These are phyloP conservation scores for Cremastinae sp. DNA, from an alignment of 2,888 invertebrate species.

Conservation along the genomic window DNA sequence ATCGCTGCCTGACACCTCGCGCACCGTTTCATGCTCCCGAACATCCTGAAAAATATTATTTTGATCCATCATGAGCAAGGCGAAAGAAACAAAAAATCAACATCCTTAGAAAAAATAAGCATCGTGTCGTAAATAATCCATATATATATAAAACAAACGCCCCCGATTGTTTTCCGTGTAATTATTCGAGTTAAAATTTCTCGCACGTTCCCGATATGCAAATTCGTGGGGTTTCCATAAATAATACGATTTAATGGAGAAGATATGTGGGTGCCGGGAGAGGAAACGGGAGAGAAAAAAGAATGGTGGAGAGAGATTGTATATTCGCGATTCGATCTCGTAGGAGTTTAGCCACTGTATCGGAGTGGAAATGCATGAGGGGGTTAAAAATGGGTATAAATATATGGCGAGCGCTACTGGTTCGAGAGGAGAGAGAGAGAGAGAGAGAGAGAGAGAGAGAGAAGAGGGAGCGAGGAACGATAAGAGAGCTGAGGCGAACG, in stretches of 20 bases:
- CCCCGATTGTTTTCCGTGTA: neutral
- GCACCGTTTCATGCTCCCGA: conserved; percentile 91
- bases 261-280: conserved; percentile 24
- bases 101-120: no score
- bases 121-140: no score
- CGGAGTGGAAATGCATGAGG: neutral
- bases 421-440: conserved; percentile 49
- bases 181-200: neutral
- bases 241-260: conserved; percentile 58
- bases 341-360: conserved; percentile 43
- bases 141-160: no score
- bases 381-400: neutral
- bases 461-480: conserved; percentile 58
- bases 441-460: conserved; percentile 56
- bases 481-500: conserved; percentile 53
- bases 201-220: conserved; percentile 56
- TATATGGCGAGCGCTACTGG: conserved; percentile 38
- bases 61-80: conserved; percentile 40
- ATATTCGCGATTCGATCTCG: conserved; percentile 36
- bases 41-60: conserved; percentile 87
- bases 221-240: conserved; percentile 58
- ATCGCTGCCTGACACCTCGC: conserved; percentile 94
- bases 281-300: conserved; percentile 18
- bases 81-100: neutral
- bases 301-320: conserved; percentile 15